Conservation (phyloP, 2,888 invertebrate species). For the Frankliniella intonsa region DNA sequence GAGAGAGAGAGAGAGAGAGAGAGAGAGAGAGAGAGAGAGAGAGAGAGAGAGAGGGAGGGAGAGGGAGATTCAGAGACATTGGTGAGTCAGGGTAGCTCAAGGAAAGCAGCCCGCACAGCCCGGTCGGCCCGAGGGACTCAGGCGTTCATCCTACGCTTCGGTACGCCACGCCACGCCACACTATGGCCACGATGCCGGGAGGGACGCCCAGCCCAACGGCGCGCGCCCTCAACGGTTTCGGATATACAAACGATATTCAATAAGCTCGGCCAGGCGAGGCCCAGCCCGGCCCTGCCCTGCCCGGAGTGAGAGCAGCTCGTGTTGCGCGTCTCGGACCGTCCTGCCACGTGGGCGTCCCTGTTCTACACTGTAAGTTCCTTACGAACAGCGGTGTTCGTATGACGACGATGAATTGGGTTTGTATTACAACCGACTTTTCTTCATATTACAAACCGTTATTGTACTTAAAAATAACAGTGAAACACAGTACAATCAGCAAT, state of each 20-base stretch:
- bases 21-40: background rate
- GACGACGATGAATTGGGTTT: too few relatives aligned
- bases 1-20: background rate
- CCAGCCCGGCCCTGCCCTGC: background rate
- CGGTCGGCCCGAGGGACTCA: too few relatives aligned
- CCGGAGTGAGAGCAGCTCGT: background rate
- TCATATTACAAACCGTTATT: too few relatives aligned
- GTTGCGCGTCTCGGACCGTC: too few relatives aligned
- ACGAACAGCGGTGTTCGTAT: too few relatives aligned
- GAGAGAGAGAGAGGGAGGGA: background rate
- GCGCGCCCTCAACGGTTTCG: background rate
- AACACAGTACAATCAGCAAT: too few relatives aligned
- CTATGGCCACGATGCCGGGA: background rate
- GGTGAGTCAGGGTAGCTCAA: background rate
- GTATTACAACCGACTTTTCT: too few relatives aligned
- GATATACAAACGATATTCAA: constrained; percentile 25
- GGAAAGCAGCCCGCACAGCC: too few relatives aligned
- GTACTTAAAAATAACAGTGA: too few relatives aligned
- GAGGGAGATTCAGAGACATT: background rate
- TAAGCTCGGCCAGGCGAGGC: constrained; percentile 1
- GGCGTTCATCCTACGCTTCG: background rate
- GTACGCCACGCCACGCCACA: background rate
- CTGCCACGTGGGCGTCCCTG: too few relatives aligned
- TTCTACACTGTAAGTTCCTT: too few relatives aligned
- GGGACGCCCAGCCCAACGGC: background rate